A percentile compares a stretch with the other conserved stretches of the same genome.
These are phyloP conservation scores for Drepanosiphum platanoidis DNA, from an alignment of 2,888 invertebrate species.

Conservation along the genomic window DNA sequence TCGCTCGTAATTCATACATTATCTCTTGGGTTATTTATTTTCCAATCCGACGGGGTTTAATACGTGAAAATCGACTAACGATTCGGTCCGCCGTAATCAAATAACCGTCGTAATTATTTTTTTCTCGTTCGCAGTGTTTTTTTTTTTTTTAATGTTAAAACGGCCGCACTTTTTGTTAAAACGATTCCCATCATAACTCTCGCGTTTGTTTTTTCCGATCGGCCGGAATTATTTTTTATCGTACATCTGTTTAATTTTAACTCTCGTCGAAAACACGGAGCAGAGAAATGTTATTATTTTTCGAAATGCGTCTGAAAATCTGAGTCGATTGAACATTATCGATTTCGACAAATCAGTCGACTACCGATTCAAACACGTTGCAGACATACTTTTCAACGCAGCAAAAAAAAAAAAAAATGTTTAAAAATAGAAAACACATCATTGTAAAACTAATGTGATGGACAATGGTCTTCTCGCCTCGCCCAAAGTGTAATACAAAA, in stretches of 20 bases:
- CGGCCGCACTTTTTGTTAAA: too few species aligned
- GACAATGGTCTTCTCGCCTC: not conserved
- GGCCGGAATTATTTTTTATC: not conserved
- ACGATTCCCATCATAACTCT: too few species aligned
- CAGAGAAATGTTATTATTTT: too few species aligned
- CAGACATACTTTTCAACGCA: not conserved
- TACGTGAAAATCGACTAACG: not conserved
- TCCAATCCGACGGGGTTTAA: not conserved
- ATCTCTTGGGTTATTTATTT: not conserved
- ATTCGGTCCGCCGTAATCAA: not conserved
- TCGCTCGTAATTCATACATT: not conserved
- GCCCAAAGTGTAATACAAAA: not conserved
- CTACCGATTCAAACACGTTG: not conserved
- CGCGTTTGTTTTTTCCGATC: not conserved
- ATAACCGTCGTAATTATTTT: not conserved
- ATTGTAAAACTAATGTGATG: too few species aligned
- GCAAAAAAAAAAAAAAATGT: too few species aligned
- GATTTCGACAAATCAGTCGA: not conserved
- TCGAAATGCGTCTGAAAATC: too few species aligned
- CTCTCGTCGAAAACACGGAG: not conserved
- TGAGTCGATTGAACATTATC: too few species aligned
- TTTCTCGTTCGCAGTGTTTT: too few species aligned
- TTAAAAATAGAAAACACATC: too few species aligned
- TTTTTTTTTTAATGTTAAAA: not conserved
- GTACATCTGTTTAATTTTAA: not conserved